Evolutionary conservation across 1,140 invertebrate species (phyloP), one percentile per base, ranked within the genome.

Genomic region (Platorchestia sp.): DNA sequence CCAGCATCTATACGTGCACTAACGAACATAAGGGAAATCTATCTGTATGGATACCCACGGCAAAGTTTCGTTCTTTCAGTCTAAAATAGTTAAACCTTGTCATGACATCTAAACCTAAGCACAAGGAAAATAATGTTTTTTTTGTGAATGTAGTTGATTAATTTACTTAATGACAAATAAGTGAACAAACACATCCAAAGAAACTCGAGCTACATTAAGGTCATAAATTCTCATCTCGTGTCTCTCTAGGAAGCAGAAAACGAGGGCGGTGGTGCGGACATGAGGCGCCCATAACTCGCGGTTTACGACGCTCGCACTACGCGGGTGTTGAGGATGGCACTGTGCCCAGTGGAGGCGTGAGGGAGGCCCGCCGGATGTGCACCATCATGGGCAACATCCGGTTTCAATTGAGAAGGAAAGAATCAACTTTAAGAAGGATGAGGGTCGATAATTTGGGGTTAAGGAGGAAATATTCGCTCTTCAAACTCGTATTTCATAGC

Each of bases 351-450:
- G 87, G 87, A 44, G 87, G 87, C 87, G 43, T 89, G 59, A 14
- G 36, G 47, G 47, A 51, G 36, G 27, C 59, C 14, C 59, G 59
- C 7, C 87, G 87, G 87, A 89, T 89, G 87, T 89, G 42, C 6
- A 89, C 87, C 87, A 42, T 89, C 87, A 89, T 89, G 16, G 87
- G 87, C 41, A 89, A 75, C 59, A 36, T 75, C 59, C 59, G 87
- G 43, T 89, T 89, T 89, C 87, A 89, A 89, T 89, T 41, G 36
- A 43, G 41, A 36, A 41, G 42, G 59, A 75, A 3, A 75, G 59
- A 75, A 75, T 27, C 59, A 75, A 75, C 27, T 3, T 3, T 27
- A 75, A 51, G 47, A 51, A 75, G 59, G 59, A 75, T 75, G 59
- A 75, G 59, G 59, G 59, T 75, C 36, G 59, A 3, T 36, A 75